Evolutionary conservation across 2,888 invertebrate genomes (phyloP).

Genomic region (Acleris literana): DNA sequence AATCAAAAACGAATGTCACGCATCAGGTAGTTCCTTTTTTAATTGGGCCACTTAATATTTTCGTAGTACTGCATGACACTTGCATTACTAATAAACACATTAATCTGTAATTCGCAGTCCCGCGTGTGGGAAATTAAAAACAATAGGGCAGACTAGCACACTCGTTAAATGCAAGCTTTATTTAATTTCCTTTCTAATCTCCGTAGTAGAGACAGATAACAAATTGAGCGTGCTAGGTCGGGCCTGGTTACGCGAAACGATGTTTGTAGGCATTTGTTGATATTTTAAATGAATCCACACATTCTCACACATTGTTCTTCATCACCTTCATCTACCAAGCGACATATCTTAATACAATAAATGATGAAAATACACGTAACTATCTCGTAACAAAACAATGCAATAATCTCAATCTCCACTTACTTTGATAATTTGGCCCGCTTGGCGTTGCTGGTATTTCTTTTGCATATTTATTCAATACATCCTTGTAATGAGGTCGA

Average conservation of each 20-base stretch:
- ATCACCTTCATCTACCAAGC: not conserved
- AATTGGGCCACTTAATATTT: slow-evolving; percentile 1
- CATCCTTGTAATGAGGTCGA: slow-evolving; percentile 63
- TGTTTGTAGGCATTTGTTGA: slow-evolving; percentile 15
- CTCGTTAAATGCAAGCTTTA: not conserved
- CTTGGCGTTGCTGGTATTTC: slow-evolving; percentile 66
- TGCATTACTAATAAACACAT: slow-evolving; percentile 9
- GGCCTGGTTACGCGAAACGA: not conserved
- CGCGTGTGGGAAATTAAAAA: slow-evolving; percentile 29
- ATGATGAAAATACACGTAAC: slow-evolving; percentile 14
- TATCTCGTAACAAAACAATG: slow-evolving; percentile 8
- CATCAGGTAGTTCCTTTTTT: no score
- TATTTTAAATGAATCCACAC: slow-evolving; percentile 21
- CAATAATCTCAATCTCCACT: slow-evolving; percentile 40
- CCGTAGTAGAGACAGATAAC: not conserved
- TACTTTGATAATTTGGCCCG: slow-evolving; percentile 77
- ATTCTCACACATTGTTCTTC: slow-evolving; percentile 23
- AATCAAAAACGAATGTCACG: no score
- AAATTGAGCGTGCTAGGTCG: slow-evolving; percentile 11
- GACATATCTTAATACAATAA: slow-evolving; percentile 9
- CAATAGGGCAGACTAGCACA: slow-evolving; percentile 17
- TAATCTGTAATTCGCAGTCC: not conserved
- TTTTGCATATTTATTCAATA: slow-evolving; percentile 65
- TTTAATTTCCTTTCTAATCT: slow-evolving; percentile 2
- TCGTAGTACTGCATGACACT: slow-evolving; percentile 4